These are phyloP conservation scores for Reticulitermes lucifugus DNA, from an alignment of 2,888 invertebrate genomes.

Conservation along the genomic window DNA sequence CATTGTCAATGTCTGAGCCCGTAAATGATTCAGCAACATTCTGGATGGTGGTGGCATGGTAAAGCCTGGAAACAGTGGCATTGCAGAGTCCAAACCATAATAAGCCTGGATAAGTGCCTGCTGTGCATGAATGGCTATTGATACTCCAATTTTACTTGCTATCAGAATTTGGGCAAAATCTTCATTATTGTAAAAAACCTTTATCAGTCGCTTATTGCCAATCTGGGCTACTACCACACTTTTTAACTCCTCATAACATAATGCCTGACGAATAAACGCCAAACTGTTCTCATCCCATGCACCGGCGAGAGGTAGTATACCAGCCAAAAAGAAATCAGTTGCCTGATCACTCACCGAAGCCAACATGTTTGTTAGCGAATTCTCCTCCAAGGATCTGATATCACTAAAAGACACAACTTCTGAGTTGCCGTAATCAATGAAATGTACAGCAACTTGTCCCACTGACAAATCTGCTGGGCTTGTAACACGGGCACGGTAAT, in stretches of 20 bases:
- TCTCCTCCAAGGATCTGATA: constrained; percentile 69
- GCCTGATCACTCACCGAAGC: constrained; percentile 69
- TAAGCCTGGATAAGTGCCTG: constrained; percentile 39
- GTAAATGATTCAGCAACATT: background rate
- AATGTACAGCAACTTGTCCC: constrained; percentile 73
- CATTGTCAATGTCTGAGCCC: background rate
- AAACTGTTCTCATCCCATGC: constrained; percentile 69
- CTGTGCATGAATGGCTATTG: constrained; percentile 54
- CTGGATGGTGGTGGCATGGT: constrained; percentile 36
- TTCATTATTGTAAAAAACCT: constrained; percentile 55
- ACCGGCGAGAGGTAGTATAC: constrained; percentile 67
- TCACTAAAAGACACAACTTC: constrained; percentile 71
- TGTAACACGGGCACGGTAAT: constrained; percentile 73
- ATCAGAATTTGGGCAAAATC: constrained; percentile 58
- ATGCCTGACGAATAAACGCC: constrained; percentile 61
- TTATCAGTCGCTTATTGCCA: constrained; percentile 55
- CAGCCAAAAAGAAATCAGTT: constrained; percentile 70
- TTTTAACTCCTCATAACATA: constrained; percentile 63
- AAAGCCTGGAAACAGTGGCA: constrained; percentile 36
- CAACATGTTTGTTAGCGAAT: constrained; percentile 63
- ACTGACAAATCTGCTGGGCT: constrained; percentile 65
- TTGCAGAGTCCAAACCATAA: background rate
- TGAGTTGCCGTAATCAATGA: constrained; percentile 76
- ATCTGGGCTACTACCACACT: constrained; percentile 55
- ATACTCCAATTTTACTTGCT: constrained; percentile 56